Conservation (phyloP, 2,888 invertebrate genomes). For the Eristalis tenax region DNA sequence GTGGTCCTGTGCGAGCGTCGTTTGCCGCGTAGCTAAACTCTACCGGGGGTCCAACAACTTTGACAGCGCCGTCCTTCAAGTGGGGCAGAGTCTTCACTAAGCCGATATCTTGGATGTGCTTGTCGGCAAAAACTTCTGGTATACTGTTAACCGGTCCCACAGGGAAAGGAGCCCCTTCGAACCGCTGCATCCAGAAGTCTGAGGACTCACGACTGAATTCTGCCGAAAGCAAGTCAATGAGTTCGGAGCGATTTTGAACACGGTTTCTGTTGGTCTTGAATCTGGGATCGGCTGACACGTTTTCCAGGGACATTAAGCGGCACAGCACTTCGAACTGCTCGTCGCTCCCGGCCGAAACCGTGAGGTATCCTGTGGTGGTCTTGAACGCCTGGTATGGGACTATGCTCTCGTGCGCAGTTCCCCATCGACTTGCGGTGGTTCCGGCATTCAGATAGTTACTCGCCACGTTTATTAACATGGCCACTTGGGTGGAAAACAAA, state of each 20-base stretch:
- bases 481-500: slow-evolving; percentile 95
- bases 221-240: slow-evolving; percentile 85
- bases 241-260: slow-evolving; percentile 88
- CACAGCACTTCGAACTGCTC: slow-evolving; percentile 90
- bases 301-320: slow-evolving; percentile 83
- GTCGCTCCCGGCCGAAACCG: slow-evolving; percentile 94
- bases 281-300: slow-evolving; percentile 85
- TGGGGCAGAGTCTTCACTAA: slow-evolving; percentile 88
- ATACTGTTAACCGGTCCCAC: slow-evolving; percentile 95
- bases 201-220: slow-evolving; percentile 86
- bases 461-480: slow-evolving; percentile 93
- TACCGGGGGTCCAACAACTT: slow-evolving; percentile 93
- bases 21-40: slow-evolving; percentile 89
- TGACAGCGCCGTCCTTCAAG: slow-evolving; percentile 86
- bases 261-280: slow-evolving; percentile 88
- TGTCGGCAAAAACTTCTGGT: slow-evolving; percentile 92
- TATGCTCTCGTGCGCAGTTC: slow-evolving; percentile 96
- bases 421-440: slow-evolving; percentile 89
- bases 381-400: slow-evolving; percentile 96
- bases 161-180: slow-evolving; percentile 90
- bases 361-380: slow-evolving; percentile 91
- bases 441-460: slow-evolving; percentile 94
- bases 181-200: slow-evolving; percentile 87
- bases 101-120: slow-evolving; percentile 89
- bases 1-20: slow-evolving; percentile 88